Evolutionary conservation across 53 echinoderm and acorn worm genomes (phyloP), one percentile per base, ranked within the genome.

Genomic region (Mesocentrotus franciscanus): DNA sequence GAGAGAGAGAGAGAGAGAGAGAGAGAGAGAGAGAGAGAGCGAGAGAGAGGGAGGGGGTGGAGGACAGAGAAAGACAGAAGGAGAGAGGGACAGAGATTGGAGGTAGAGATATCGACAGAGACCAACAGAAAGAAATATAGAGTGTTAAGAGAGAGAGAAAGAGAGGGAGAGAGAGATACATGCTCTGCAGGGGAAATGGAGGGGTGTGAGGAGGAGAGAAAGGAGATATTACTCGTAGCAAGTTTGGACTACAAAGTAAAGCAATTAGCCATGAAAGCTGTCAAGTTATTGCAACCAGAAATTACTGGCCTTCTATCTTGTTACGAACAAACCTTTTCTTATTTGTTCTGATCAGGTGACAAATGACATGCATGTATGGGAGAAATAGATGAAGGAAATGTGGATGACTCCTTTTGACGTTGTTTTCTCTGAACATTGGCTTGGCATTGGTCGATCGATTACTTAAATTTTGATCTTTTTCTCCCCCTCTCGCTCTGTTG

Each of bases 241-340:
- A 81, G 14, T 39, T 81, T 39, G 33, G 81, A 81, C 42, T 81
- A 81, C 81, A 81, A 81, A 16, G 42, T 81, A 42, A 81, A 39
- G 81, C 81, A 81, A 81, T 81, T 81, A 81, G 81, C 81, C 81
- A 81, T 81, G 81, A 42, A 81, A 81, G 30, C 81, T 81, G 81
- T 81, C 36, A 81, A 81, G 20, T 20, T 36, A 42, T 81, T 81
- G 15, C 18, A 81, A 36, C 14, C 81, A 81, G 74, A 74, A 81
- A 81, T 81, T 81, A 81, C 6, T 81, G 36, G 42, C 81, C 36
- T 39, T 81, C 74, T 74, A 74, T 74, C 74, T 30, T 27, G 74
- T 4, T 12, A 74, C 74, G 10, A 11, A 30, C 29, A 9, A 11
- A 74, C 74, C 74, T 74, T 74, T 74, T 12, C 74, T 14, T 8